Base-by-base conservation (phyloP, 2,113 vertebrate genomes). In the Xiphophorus hellerii region DNA sequence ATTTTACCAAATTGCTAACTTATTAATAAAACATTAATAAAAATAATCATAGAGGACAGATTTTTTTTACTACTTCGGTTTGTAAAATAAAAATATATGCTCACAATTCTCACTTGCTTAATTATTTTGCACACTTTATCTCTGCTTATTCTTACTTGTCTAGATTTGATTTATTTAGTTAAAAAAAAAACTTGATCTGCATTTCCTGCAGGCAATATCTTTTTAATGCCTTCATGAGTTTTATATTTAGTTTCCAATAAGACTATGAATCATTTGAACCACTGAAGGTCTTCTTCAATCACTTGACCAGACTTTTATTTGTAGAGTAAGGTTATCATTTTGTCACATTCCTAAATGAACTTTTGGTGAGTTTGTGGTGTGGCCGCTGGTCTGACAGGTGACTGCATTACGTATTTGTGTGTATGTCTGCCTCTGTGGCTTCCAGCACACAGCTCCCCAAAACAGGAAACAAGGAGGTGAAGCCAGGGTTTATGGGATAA, bases 401-500 rank as follows among this genome's bases (percentile, higher is more conserved):
- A 78, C 33, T 61, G 29, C 71, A 63, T 63, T 63, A 30, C 14
- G 63, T 71, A 29, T 74, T 9, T 69, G 60, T 74, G 29, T 79
- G 25, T 75, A 25, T 71, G 76, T 76, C 63, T 66, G 66, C 73
- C 35, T 60, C 31, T n/a, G 17, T 25, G 58, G 7, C 63, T 72
- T 44, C 12, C 29, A 84, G 58, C 65, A 15, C 42, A 70, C 71
- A 66, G 64, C 84, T 87, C 82, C 88, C 84, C 89, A 90, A 89
- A 89, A 92, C 92, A 93, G 92, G 92, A 92, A 92, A 75, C 80
- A 5, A 79, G 37, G 73, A 90, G 92, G 90, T 92, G 92, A 93
- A 90, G 87, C 87, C 89, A 82, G 84, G 88, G 91, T 92, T 90
- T 92, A 86, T 83, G 86, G 88, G 84, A 83, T 90, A 87, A 87